Conservation (phyloP, 1,140 invertebrate species). For the Drosophila aff. region DNA sequence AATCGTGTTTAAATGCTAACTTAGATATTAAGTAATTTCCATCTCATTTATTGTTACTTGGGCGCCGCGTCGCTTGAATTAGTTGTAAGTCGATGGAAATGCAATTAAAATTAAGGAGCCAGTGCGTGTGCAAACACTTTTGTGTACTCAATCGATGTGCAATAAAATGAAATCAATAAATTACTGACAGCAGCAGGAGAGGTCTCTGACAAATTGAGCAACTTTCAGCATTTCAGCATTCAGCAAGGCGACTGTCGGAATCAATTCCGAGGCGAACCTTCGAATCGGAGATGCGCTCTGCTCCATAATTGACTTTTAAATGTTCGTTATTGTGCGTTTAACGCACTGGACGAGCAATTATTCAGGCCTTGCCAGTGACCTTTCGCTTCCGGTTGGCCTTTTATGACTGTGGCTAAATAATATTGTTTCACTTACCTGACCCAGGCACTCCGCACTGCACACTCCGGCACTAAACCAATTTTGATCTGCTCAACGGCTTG, state of each 20-base stretch:
- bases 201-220: constrained; percentile 54
- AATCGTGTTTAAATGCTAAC: constrained; percentile 30
- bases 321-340: constrained; percentile 62
- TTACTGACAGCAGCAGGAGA: constrained; percentile 29
- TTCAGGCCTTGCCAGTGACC: constrained; percentile 62
- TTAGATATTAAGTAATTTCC: constrained; percentile 29
- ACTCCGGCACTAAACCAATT: constrained; percentile 6
- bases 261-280: constrained; percentile 46
- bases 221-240: constrained; percentile 35
- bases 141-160: constrained; percentile 55
- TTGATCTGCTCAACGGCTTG: constrained; percentile 32
- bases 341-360: constrained; percentile 62
- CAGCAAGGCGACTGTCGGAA: constrained; percentile 14
- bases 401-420: constrained; percentile 21
- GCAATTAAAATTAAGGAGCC: constrained; percentile 38
- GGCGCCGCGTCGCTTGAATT: constrained; percentile 28
- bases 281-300: constrained; percentile 63
- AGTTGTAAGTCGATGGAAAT: constrained; percentile 42
- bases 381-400: constrained; percentile 64
- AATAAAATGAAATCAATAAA: constrained; percentile 63
- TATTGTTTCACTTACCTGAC: constrained; percentile 3
- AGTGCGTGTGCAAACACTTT: constrained; percentile 14
- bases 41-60: constrained; percentile 34
- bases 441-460: constrained; percentile 4
- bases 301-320: constrained; percentile 73